Evolutionary conservation across 2,888 invertebrate genomes (phyloP).

Genomic region (Caenorhabditis sulstoni): DNA sequence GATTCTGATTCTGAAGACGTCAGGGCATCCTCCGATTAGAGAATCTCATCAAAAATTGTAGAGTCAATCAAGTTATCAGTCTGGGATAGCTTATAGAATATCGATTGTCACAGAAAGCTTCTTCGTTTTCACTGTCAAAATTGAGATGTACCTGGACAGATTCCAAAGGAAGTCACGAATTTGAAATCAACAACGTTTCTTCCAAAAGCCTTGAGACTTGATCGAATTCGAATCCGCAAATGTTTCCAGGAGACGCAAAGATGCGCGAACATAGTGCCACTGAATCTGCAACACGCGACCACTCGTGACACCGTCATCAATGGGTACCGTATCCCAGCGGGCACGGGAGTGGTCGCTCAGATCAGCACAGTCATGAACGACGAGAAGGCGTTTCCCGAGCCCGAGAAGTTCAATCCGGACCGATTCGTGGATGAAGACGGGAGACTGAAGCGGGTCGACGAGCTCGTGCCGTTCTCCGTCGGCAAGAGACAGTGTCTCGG

Average conservation of each 20-base stretch:
- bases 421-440: constrained; percentile 53
- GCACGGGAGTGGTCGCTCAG: constrained; percentile 51
- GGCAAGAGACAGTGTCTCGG: constrained; percentile 61
- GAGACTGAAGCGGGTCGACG: constrained; percentile 33
- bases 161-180: too few relatives aligned
- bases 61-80: too few relatives aligned
- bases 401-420: constrained; percentile 52
- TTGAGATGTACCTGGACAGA: too few relatives aligned
- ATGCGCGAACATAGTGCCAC: constrained; percentile 43
- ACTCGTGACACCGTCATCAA: constrained; percentile 43
- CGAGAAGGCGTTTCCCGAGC: constrained; percentile 58
- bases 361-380: constrained; percentile 49
- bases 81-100: too few relatives aligned
- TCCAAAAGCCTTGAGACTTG: not conserved
- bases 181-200: not conserved
- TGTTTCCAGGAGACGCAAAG: constrained; percentile 51
- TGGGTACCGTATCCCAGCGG: constrained; percentile 34
- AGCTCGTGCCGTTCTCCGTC: constrained; percentile 57
- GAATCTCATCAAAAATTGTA: too few relatives aligned
- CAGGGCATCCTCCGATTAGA: too few relatives aligned
- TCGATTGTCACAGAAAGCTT: too few relatives aligned
- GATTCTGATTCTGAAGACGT: too few relatives aligned
- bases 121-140: too few relatives aligned
- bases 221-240: too few relatives aligned
- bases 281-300: constrained; percentile 43